Evolutionary conservation across 2,888 invertebrate species (phyloP).

Genomic region (Timema cristinae): DNA sequence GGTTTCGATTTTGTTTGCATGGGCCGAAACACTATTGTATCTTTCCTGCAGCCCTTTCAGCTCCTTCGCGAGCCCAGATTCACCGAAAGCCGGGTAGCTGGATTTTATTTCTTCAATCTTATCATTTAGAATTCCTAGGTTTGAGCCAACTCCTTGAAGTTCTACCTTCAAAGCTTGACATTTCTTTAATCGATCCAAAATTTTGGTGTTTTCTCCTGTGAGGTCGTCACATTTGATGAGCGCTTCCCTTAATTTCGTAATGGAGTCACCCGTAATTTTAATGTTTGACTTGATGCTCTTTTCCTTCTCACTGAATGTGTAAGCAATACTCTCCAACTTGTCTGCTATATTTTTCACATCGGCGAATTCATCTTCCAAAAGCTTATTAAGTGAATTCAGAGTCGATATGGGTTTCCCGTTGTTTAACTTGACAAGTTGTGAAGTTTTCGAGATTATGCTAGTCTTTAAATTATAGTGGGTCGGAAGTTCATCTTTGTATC

Average conservation of each 20-base stretch:
- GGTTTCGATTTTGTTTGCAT: slow-evolving; percentile 75
- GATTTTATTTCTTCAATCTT: slow-evolving; percentile 67
- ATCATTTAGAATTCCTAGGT: slow-evolving; percentile 63
- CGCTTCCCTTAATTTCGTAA: slow-evolving; percentile 72
- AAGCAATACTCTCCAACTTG: slow-evolving; percentile 68
- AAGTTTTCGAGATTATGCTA: slow-evolving; percentile 73
- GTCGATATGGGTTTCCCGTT: slow-evolving; percentile 66
- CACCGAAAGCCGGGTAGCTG: slow-evolving; percentile 72
- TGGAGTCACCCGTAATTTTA: slow-evolving; percentile 63
- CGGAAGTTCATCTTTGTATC: slow-evolving; percentile 83
- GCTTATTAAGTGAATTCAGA: slow-evolving; percentile 59
- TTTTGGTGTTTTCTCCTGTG: slow-evolving; percentile 80
- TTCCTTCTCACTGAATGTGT: slow-evolving; percentile 70
- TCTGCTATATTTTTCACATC: slow-evolving; percentile 68
- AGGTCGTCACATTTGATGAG: slow-evolving; percentile 87
- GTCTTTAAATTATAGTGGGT: slow-evolving; percentile 70
- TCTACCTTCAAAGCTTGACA: slow-evolving; percentile 69
- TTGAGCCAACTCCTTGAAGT: slow-evolving; percentile 62
- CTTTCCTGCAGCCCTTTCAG: slow-evolving; percentile 78
- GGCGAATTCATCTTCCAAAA: slow-evolving; percentile 71
- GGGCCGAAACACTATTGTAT: slow-evolving; percentile 69
- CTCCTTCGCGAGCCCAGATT: slow-evolving; percentile 76
- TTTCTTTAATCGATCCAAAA: slow-evolving; percentile 71
- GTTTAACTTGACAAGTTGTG: slow-evolving; percentile 72
- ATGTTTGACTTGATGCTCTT: slow-evolving; percentile 65